Percentiles rank a stretch among this genome's conserved stretches.
These are phyloP conservation scores for Formica aserva DNA, from an alignment of 2,888 invertebrate species.

Conservation along the genomic window DNA sequence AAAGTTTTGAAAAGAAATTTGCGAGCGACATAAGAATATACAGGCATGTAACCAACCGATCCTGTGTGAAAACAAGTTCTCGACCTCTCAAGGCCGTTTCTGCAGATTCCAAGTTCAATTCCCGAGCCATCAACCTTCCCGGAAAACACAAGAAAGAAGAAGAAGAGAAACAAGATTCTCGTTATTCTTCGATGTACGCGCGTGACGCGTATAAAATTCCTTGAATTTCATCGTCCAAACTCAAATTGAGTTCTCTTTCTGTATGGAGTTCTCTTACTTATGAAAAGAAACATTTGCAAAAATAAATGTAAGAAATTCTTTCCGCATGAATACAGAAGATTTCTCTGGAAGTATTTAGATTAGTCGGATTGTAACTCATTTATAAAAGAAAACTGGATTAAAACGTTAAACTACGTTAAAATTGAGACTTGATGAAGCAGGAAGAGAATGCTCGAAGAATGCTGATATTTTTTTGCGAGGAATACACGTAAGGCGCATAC, in stretches of 20 bases:
- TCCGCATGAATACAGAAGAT: background rate
- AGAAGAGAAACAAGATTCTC: constrained; percentile 45
- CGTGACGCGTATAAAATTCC: constrained; percentile 60
- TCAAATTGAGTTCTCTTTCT: background rate
- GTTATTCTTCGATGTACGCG: constrained; percentile 58
- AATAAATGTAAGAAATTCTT: background rate
- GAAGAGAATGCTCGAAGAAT: constrained; percentile 5
- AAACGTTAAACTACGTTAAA: background rate
- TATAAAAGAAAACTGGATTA: background rate
- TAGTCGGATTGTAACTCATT: background rate
- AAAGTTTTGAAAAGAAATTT: constrained; percentile 10
- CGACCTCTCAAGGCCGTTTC: constrained; percentile 75
- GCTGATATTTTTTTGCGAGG: constrained; percentile 39
- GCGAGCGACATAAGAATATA: background rate
- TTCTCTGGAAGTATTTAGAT: background rate
- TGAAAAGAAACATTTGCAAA: background rate
- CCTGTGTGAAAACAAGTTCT: constrained; percentile 57
- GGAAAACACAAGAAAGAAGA: constrained; percentile 44
- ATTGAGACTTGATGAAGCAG: background rate
- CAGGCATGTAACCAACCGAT: constrained; percentile 50
- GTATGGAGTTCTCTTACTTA: background rate
- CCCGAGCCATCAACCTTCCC: constrained; percentile 49
- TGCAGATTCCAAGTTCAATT: constrained; percentile 53
- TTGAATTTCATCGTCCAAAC: constrained; percentile 23
- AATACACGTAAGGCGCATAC: constrained; percentile 43